Percentiles rank a stretch among this genome's conserved stretches.
These are phyloP conservation scores for Acromyrmex echinatior DNA, from an alignment of 1,140 invertebrate species.

Conservation along the genomic window DNA sequence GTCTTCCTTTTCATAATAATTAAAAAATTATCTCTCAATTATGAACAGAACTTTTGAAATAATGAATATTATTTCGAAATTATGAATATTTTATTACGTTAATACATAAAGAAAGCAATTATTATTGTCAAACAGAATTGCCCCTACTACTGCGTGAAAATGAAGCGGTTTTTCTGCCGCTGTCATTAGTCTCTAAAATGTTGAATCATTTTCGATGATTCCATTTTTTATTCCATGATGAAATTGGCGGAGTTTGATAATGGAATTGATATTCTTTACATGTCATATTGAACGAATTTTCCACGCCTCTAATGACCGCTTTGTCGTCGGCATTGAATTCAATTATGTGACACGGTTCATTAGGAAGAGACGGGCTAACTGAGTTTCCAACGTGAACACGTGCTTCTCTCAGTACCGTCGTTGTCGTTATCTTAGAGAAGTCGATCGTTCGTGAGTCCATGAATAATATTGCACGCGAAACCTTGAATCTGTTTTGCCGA, in stretches of 20 bases:
- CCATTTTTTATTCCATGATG: too few species aligned
- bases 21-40: neutral
- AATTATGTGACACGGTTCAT: slow-evolving; percentile 69
- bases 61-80: neutral
- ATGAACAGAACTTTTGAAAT: neutral
- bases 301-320: slow-evolving; percentile 36
- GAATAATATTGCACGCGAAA: slow-evolving; percentile 51
- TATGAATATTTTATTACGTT: slow-evolving; percentile 16
- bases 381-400: slow-evolving; percentile 65
- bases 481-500: slow-evolving; percentile 54
- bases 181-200: neutral
- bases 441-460: slow-evolving; percentile 29
- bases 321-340: slow-evolving; percentile 49
- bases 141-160: neutral
- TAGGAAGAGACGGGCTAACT: slow-evolving; percentile 64
- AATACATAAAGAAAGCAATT: neutral
- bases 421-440: slow-evolving; percentile 38
- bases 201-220: neutral
- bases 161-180: neutral
- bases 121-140: neutral
- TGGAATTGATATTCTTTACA: slow-evolving; percentile 11
- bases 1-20: neutral
- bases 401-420: slow-evolving; percentile 34
- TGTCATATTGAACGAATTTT: slow-evolving; percentile 25
- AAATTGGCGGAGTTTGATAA: neutral